phyloP scores from a whole-genome alignment of 2,113 vertebrate species.

The Sialia sialis region DNA sequence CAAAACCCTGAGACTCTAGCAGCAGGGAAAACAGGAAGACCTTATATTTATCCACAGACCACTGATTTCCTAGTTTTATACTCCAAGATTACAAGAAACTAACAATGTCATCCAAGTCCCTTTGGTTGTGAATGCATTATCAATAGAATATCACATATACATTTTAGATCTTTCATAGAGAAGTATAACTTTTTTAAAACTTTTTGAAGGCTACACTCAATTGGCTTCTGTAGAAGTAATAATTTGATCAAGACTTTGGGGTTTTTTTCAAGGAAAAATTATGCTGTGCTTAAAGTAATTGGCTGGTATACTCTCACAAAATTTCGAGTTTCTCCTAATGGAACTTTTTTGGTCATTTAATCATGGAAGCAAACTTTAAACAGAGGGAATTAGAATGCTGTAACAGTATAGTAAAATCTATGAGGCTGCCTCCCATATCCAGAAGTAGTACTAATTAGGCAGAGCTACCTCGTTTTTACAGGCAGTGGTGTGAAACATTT shows the following conservation, averaged over 20 bases:
- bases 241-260: neutral
- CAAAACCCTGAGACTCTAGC: neutral
- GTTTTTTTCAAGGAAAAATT: neutral
- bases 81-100: neutral
- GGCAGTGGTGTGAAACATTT: neutral
- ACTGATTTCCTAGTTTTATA: neutral
- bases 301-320: neutral
- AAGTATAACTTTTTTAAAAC: neutral
- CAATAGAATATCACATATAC: neutral
- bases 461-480: neutral
- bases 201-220: neutral
- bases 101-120: neutral
- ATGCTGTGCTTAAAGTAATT: neutral
- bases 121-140: neutral
- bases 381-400: neutral
- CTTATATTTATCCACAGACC: neutral
- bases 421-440: neutral
- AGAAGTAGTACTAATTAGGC: neutral
- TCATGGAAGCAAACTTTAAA: neutral
- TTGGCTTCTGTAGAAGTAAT: neutral
- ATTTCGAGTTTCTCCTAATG: neutral
- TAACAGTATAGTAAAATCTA: neutral
- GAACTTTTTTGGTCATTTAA: neutral
- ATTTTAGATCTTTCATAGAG: neutral
- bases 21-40: neutral